phyloP scores from a whole-genome alignment of 2,797 vertebrate genomes.

The Heliangelus exortis region DNA sequence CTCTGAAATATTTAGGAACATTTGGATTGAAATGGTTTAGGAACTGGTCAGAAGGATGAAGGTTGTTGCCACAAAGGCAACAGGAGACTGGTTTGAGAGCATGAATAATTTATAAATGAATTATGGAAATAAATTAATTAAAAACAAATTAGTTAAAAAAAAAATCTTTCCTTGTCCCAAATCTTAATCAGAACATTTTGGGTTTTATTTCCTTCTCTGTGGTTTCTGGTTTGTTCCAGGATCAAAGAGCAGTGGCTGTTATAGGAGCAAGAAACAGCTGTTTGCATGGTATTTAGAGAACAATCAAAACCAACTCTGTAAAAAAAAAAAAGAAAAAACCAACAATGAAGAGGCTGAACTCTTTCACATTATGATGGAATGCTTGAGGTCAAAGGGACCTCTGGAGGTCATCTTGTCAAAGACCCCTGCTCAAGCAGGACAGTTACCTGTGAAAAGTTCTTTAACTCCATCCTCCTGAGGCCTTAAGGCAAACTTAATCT shows the following conservation, averaged over 20 bases:
- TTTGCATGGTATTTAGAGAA: not conserved
- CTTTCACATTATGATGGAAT: accelerated
- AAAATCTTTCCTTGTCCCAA: not conserved
- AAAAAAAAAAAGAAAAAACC: not conserved
- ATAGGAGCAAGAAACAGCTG: not conserved
- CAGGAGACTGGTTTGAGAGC: not conserved
- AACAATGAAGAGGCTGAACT: not conserved
- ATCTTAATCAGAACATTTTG: not conserved
- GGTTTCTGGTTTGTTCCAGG: not conserved
- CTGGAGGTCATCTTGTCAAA: not conserved
- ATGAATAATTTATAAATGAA: too few relatives aligned
- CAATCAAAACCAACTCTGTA: not conserved
- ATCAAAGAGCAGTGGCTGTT: not conserved
- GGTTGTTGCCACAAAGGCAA: not conserved
- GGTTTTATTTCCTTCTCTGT: not conserved
- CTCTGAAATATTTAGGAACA: not conserved
- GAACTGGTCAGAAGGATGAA: not conserved
- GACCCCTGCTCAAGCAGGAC: not conserved
- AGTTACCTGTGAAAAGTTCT: not conserved
- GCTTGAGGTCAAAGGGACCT: not conserved
- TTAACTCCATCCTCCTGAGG: not conserved
- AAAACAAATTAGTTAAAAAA: too few relatives aligned
- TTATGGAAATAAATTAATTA: too few relatives aligned
- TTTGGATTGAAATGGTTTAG: not conserved
- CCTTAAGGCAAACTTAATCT: not conserved